A percentile compares a stretch with the other conserved stretches of the same genome.
Conservation (phyloP, 2,888 invertebrate genomes). For the Caenorhabditis doughertyi region DNA sequence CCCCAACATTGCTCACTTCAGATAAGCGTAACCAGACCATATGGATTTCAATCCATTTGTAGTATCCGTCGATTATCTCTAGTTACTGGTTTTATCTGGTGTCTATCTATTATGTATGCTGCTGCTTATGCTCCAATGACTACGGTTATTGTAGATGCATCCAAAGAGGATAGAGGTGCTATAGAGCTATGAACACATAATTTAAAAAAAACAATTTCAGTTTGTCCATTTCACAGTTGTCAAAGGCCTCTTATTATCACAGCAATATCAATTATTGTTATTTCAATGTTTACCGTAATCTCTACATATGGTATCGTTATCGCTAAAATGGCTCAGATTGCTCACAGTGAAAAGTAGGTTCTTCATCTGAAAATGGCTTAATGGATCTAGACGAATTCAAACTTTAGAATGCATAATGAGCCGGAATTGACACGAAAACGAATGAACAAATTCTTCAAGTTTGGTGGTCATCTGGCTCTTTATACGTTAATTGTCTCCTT, state of each 20-base stretch:
- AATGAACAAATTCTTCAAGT: slow-evolving; percentile 68
- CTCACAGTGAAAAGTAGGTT: slow-evolving; percentile 65
- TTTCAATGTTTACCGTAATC: slow-evolving; percentile 70
- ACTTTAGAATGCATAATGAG: slow-evolving; percentile 72
- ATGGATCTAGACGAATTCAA: background rate
- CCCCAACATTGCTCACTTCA: slow-evolving; percentile 45
- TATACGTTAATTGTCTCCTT: slow-evolving; percentile 67
- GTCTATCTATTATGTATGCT: slow-evolving; percentile 67
- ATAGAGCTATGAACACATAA: background rate
- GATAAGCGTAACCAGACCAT: slow-evolving; percentile 73
- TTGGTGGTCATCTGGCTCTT: slow-evolving; percentile 72
- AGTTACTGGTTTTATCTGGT: slow-evolving; percentile 65
- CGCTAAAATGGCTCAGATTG: slow-evolving; percentile 65
- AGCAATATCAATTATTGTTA: slow-evolving; percentile 66
- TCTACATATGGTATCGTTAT: slow-evolving; percentile 69
- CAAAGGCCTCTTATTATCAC: slow-evolving; percentile 74
- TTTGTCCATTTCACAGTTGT: slow-evolving; percentile 71
- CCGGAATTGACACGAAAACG: slow-evolving; percentile 68
- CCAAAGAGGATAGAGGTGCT: slow-evolving; percentile 52
- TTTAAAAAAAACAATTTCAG: slow-evolving; percentile 59
- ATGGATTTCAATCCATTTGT: slow-evolving; percentile 71
- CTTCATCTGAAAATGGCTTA: background rate
- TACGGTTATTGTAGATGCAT: slow-evolving; percentile 68
- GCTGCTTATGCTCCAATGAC: slow-evolving; percentile 71
- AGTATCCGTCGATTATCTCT: slow-evolving; percentile 64